Evolutionary conservation across 2,113 vertebrate species (phyloP).

Genomic region (Carassius carassius): DNA sequence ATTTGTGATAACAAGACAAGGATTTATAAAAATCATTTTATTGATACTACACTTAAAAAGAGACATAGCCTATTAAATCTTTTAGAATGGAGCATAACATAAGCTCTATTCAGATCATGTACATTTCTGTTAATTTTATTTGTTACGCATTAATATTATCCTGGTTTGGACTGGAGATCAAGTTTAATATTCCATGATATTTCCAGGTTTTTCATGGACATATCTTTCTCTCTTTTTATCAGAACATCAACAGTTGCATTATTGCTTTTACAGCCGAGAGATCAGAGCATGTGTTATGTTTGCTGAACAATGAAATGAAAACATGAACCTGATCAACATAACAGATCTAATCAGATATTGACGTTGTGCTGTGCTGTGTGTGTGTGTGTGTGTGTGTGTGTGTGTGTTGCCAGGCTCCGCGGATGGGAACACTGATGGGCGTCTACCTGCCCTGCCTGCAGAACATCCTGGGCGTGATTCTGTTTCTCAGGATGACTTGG

Average conservation of each 20-base stretch:
- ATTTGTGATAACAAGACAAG: not conserved
- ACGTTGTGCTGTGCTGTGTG: constrained; percentile 1
- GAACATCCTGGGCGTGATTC: constrained; percentile 96
- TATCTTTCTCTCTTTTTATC: not conserved
- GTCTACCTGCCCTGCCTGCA: constrained; percentile 97
- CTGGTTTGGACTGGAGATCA: not conserved
- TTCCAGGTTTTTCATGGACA: not conserved
- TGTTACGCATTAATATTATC: not conserved
- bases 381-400: constrained; percentile 26
- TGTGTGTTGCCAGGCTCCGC: constrained; percentile 79
- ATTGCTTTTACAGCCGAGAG: not conserved
- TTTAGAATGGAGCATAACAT: not conserved
- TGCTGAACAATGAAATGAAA: constrained; percentile 1
- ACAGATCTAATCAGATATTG: not conserved
- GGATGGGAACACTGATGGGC: constrained; percentile 97
- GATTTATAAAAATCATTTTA: not conserved
- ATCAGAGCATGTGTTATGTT: not conserved
- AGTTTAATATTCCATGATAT: not conserved
- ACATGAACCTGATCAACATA: not conserved
- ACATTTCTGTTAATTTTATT: too few relatives aligned
- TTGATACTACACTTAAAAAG: not conserved
- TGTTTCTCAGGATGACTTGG: constrained; percentile 98
- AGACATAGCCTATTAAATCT: not conserved
- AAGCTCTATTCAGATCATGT: not conserved
- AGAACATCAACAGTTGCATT: not conserved